Evolutionary conservation across 2,888 invertebrate species (phyloP).

Genomic region (Eupithecia tripunctaria): DNA sequence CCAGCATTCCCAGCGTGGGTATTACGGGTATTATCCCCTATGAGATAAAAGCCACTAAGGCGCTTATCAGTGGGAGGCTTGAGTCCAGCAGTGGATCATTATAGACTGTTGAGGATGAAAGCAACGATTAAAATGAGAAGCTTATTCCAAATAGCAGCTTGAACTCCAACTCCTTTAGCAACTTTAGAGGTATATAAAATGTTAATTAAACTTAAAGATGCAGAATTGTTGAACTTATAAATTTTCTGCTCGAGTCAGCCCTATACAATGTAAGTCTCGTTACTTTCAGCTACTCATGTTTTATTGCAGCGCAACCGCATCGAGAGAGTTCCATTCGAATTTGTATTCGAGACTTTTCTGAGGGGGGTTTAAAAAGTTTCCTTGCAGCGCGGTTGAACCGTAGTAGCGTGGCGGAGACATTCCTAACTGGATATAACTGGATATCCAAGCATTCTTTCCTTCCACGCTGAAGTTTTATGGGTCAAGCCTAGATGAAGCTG

Average conservation of each 20-base stretch:
- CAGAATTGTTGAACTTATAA: constrained; percentile 3
- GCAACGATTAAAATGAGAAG: not conserved
- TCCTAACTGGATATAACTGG: constrained; percentile 76
- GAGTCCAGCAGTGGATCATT: too few relatives aligned
- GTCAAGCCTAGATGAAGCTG: constrained; percentile 78
- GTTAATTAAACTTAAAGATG: constrained; percentile 4
- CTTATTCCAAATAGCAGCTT: not conserved
- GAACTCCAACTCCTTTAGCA: not conserved
- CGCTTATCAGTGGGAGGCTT: too few relatives aligned
- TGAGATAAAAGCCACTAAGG: too few relatives aligned
- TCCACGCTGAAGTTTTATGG: constrained; percentile 71
- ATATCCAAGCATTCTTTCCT: constrained; percentile 71
- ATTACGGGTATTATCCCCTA: too few relatives aligned
- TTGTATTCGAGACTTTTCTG: constrained; percentile 72
- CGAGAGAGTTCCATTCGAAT: constrained; percentile 64
- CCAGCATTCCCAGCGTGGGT: too few relatives aligned
- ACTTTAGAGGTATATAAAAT: not conserved
- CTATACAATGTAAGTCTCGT: constrained; percentile 60
- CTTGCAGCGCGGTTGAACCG: constrained; percentile 70
- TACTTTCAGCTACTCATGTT: constrained; percentile 55
- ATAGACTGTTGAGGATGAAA: too few relatives aligned
- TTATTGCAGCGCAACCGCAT: constrained; percentile 59
- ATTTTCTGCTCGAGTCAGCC: constrained; percentile 40
- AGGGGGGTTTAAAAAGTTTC: constrained; percentile 73
- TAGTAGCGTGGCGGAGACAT: constrained; percentile 63